Evolutionary conservation across 2,888 invertebrate species (phyloP).

Genomic region (Netelia virgata): DNA sequence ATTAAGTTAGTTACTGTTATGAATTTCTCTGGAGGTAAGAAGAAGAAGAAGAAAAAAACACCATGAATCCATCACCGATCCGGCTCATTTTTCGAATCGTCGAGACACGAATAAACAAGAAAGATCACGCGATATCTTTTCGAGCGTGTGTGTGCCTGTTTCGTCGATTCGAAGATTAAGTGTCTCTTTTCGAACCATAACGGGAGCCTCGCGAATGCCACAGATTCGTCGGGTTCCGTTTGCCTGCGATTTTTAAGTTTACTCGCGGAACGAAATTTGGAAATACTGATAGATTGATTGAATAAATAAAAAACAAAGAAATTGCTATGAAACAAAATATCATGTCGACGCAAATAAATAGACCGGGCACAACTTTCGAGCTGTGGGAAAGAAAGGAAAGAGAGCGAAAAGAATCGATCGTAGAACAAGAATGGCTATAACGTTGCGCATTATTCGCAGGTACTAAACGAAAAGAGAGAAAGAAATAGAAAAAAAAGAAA

Average conservation of each 20-base stretch:
- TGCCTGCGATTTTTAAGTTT: conserved; percentile 10
- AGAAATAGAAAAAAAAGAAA: conserved; percentile 10
- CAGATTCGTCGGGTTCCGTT: not conserved
- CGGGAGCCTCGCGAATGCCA: not conserved
- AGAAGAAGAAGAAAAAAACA: conserved; percentile 32
- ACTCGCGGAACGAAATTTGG: not conserved
- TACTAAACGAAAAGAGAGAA: conserved; percentile 44
- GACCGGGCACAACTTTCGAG: conserved; percentile 40
- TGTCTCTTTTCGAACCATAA: not conserved
- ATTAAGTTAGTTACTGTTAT: conserved; percentile 69
- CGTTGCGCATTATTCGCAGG: conserved; percentile 50
- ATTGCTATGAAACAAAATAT: conserved; percentile 21
- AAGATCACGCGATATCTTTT: not conserved
- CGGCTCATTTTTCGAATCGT: conserved; percentile 50
- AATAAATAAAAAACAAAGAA: conserved; percentile 21
- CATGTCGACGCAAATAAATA: conserved; percentile 42
- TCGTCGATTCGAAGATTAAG: conserved; percentile 45
- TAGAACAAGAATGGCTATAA: conserved; percentile 61
- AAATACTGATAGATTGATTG: not conserved
- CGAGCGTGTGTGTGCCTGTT: conserved; percentile 6
- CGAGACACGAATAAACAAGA: conserved; percentile 43
- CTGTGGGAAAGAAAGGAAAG: conserved; percentile 19
- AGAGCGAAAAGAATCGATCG: conserved; percentile 30
- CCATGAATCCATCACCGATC: conserved; percentile 37
- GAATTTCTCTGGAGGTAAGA: conserved; percentile 45